Percentiles rank a stretch among this genome's conserved stretches.
These are phyloP conservation scores for Apoda limacodes DNA, from an alignment of 2,888 invertebrate species.

Conservation along the genomic window DNA sequence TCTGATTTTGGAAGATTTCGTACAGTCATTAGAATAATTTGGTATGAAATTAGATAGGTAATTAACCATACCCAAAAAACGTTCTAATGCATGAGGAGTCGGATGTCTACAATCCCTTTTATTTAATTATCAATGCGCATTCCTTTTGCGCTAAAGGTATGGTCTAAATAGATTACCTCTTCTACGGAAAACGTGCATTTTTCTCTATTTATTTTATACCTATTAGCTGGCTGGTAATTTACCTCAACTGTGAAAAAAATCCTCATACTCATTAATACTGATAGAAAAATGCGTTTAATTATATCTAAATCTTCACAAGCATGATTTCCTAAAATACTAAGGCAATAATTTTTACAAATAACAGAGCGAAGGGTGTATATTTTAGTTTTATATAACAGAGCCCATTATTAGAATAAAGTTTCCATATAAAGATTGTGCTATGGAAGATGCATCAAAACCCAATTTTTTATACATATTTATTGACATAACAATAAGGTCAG, in stretches of 20 bases:
- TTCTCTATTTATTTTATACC: slow-evolving; percentile 1
- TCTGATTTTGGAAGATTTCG: too few species aligned
- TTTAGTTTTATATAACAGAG: slow-evolving; percentile 4
- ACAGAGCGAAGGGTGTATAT: slow-evolving; percentile 6
- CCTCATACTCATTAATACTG: not conserved
- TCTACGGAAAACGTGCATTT: not conserved
- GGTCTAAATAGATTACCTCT: too few species aligned
- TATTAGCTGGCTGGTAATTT: too few species aligned
- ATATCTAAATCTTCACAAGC: slow-evolving; percentile 1
- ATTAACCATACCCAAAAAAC: too few species aligned
- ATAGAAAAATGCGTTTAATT: slow-evolving; percentile 1
- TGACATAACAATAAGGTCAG: slow-evolving; percentile 13
- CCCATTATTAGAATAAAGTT: slow-evolving; percentile 9
- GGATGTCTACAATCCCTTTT: too few species aligned
- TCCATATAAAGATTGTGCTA: slow-evolving; percentile 11
- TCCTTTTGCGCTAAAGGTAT: too few species aligned
- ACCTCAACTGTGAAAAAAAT: too few species aligned
- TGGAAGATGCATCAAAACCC: slow-evolving; percentile 2
- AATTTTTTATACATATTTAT: slow-evolving; percentile 3
- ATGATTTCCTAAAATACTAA: not conserved
- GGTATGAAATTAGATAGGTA: too few species aligned
- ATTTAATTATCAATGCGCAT: too few species aligned
- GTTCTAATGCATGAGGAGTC: too few species aligned
- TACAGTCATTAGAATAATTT: too few species aligned
- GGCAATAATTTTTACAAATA: not conserved